Conservation (phyloP, 2,888 invertebrate species). For the Mimachlamys varia region DNA sequence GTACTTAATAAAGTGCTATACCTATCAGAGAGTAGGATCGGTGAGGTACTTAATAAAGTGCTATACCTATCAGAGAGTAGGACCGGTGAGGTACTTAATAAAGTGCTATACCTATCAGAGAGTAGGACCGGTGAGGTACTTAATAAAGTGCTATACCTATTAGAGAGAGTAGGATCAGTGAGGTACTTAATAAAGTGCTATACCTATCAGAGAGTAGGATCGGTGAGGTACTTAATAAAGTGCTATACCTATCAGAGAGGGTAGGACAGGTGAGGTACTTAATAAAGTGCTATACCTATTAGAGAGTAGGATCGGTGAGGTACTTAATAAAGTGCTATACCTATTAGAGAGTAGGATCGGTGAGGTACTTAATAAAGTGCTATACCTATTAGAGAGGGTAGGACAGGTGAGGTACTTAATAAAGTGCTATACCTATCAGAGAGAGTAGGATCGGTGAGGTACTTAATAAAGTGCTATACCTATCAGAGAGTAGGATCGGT, state of each 20-base stretch:
- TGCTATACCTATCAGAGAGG: not conserved
- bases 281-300: not conserved
- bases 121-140: not conserved
- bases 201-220: not conserved
- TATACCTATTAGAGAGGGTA: not conserved
- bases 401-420: not conserved
- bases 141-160: not conserved
- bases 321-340: not conserved
- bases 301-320: not conserved
- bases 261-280: not conserved
- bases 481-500: not conserved
- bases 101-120: not conserved
- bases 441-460: not conserved
- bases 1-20: not conserved
- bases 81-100: not conserved
- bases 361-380: not conserved
- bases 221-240: not conserved
- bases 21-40: not conserved
- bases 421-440: not conserved
- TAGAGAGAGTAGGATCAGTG: not conserved
- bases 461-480: not conserved
- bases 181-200: not conserved
- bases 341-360: not conserved
- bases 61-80: not conserved
- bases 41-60: not conserved